Evolutionary conservation across 53 echinoderm and acorn worm species (phyloP).

Genomic region (Zoroaster sp.): DNA sequence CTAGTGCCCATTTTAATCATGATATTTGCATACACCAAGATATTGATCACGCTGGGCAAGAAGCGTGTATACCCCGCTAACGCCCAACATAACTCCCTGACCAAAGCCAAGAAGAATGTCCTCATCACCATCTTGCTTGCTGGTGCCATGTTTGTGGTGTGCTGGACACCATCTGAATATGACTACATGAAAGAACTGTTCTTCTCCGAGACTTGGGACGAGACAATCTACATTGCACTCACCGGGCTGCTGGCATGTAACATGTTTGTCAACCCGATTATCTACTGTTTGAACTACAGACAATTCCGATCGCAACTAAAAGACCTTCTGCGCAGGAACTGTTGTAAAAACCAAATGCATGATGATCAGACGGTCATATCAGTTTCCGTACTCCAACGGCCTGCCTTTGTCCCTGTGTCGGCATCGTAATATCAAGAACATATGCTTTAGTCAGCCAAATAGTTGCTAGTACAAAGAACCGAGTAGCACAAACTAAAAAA

Average conservation of each 20-base stretch:
- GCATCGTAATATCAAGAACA: too few relatives aligned
- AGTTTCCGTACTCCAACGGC: neutral
- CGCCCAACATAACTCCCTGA: neutral
- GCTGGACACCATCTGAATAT: constrained; percentile 1
- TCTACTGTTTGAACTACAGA: constrained; percentile 26
- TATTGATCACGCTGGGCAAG: constrained; percentile 63
- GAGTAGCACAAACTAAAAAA: too few relatives aligned
- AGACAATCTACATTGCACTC: neutral
- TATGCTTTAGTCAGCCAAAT: too few relatives aligned
- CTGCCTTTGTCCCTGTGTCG: neutral
- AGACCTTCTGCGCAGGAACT: neutral
- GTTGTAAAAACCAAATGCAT: too few relatives aligned
- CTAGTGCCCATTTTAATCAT: constrained; percentile 60
- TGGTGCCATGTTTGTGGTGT: neutral
- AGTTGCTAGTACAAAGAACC: too few relatives aligned
- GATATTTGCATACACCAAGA: constrained; percentile 65
- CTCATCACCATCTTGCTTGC: neutral
- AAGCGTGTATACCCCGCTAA: neutral
- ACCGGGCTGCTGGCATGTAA: neutral
- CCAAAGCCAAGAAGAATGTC: neutral
- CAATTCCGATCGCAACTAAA: neutral
- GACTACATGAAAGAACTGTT: neutral
- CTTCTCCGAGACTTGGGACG: neutral
- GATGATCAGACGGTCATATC: neutral
- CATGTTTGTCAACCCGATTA: constrained; percentile 23